phyloP scores from a whole-genome alignment of 2,888 invertebrate species.

The Dicyrtoma fusca region DNA sequence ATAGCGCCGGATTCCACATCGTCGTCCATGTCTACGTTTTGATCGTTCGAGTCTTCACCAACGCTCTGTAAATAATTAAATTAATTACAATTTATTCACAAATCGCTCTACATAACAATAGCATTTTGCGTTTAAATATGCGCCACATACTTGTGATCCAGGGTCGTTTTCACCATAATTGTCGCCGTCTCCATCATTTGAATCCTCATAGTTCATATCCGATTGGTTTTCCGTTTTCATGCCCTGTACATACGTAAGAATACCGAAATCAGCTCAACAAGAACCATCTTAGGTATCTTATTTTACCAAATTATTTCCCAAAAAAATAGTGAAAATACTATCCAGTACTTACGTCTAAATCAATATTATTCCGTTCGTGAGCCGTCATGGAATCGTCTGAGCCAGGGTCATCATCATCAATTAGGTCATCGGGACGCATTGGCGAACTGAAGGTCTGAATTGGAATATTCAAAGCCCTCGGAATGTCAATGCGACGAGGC shows the following conservation, averaged over 20 bases:
- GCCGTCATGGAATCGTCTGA: constrained; percentile 54
- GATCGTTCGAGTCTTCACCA: constrained; percentile 50
- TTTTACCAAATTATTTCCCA: too few relatives aligned
- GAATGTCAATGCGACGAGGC: constrained; percentile 53
- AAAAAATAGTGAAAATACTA: neutral
- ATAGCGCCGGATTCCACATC: constrained; percentile 46
- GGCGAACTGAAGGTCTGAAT: constrained; percentile 49
- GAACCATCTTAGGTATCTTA: too few relatives aligned
- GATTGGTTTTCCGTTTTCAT: constrained; percentile 39
- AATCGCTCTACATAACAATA: neutral
- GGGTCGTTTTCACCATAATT: constrained; percentile 54
- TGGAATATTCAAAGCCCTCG: constrained; percentile 32
- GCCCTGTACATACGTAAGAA: constrained; percentile 12
- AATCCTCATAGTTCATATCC: constrained; percentile 45
- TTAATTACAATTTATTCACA: constrained; percentile 13
- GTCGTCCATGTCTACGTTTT: constrained; percentile 52
- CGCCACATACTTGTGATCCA: constrained; percentile 35
- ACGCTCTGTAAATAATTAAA: constrained; percentile 37
- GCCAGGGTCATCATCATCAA: constrained; percentile 52
- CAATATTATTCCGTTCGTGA: constrained; percentile 53
- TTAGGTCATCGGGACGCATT: constrained; percentile 41
- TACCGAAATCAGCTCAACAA: neutral
- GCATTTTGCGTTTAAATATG: neutral
- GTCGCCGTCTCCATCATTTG: constrained; percentile 52
- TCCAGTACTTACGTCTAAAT: constrained; percentile 45